Evolutionary conservation across 23 tunicate species (phyloP).

Genomic region (Ascidia mentula): DNA sequence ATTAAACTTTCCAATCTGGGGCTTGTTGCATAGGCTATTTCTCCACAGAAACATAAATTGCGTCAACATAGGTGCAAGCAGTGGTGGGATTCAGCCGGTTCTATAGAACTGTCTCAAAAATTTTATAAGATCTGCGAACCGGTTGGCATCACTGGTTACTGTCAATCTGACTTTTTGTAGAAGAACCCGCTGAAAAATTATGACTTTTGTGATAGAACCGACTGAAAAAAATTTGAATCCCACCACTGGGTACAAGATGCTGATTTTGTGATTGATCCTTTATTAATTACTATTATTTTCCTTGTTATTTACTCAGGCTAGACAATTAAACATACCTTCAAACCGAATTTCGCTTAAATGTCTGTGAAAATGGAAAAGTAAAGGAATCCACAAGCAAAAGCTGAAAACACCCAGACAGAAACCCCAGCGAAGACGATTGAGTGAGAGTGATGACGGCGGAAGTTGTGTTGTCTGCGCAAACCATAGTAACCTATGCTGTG

Average conservation of each 20-base stretch:
- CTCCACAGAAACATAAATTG: no score
- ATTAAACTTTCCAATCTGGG: no score
- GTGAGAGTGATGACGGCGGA: slow-evolving; percentile 65
- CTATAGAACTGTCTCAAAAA: background rate
- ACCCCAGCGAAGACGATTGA: slow-evolving; percentile 25
- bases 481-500: slow-evolving; percentile 70
- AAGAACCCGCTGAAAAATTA: background rate
- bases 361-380: no score
- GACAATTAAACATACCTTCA: no score
- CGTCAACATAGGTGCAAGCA: no score
- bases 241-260: no score
- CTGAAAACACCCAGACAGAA: slow-evolving; percentile 22
- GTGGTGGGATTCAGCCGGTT: background rate
- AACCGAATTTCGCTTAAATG: no score
- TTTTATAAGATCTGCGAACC: background rate
- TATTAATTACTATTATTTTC: no score
- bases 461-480: slow-evolving; percentile 65
- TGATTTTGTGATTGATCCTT: no score
- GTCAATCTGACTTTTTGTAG: background rate
- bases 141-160: background rate
- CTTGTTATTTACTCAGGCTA: no score
- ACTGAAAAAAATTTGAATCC: no score
- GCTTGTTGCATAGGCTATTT: no score
- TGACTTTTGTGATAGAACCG: background rate
- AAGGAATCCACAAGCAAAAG: slow-evolving; percentile 16